Percentiles rank a stretch among this genome's conserved stretches.
Evolutionary conservation across 2,888 invertebrate species (phyloP).

Genomic region (Meganola albula): DNA sequence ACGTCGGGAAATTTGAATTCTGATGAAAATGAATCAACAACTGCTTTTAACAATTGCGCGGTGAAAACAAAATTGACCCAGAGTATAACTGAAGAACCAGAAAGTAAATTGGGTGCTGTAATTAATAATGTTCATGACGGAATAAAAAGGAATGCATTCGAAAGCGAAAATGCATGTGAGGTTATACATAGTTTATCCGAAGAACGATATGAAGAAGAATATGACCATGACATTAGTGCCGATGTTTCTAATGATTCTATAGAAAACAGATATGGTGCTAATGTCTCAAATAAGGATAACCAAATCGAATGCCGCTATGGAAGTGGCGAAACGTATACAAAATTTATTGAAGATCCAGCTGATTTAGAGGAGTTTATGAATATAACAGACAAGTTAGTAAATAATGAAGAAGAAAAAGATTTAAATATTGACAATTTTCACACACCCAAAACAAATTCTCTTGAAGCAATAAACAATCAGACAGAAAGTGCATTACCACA

Average conservation of each 20-base stretch:
- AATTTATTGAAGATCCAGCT: slow-evolving; percentile 59
- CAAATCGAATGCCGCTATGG: slow-evolving; percentile 51
- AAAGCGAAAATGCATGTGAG: slow-evolving; percentile 29
- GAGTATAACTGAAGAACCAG: slow-evolving; percentile 8
- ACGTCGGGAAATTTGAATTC: slow-evolving; percentile 28
- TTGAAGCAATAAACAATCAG: slow-evolving; percentile 48
- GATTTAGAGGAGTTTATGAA: slow-evolving; percentile 66
- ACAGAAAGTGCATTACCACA: slow-evolving; percentile 15
- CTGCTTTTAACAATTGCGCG: slow-evolving; percentile 16
- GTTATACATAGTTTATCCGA: slow-evolving; percentile 36
- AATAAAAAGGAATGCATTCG: slow-evolving; percentile 12
- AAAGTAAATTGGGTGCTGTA: slow-evolving; percentile 13
- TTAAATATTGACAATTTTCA: slow-evolving; percentile 43
- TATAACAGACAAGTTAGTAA: slow-evolving; percentile 61
- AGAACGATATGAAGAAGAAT: slow-evolving; percentile 50
- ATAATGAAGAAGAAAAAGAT: slow-evolving; percentile 28
- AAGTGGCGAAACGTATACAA: slow-evolving; percentile 69
- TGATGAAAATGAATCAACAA: slow-evolving; percentile 23
- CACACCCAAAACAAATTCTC: slow-evolving; percentile 60
- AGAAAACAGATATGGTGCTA: slow-evolving; percentile 40
- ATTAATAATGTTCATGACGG: slow-evolving; percentile 5
- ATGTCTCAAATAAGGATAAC: slow-evolving; percentile 25
- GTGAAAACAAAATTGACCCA: slow-evolving; percentile 9
- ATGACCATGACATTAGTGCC: slow-evolving; percentile 47
- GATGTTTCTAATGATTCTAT: slow-evolving; percentile 44